These are phyloP conservation scores for Acipenser oxyrinchus DNA, from an alignment of 2,797 vertebrate species.

Conservation along the genomic window DNA sequence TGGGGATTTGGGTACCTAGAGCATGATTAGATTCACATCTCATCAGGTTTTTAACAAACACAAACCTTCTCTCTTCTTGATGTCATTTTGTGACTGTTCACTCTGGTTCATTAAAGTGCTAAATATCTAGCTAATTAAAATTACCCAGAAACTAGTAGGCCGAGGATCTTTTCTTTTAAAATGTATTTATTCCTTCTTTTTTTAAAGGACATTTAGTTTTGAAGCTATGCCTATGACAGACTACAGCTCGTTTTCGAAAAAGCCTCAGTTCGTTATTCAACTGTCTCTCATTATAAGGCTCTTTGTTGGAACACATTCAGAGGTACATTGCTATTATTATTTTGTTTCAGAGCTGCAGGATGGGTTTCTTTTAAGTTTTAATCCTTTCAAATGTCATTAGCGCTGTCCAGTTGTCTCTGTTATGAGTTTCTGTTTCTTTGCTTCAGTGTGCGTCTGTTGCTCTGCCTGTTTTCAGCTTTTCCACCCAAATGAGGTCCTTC, in stretches of 20 bases:
- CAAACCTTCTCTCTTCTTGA: neutral
- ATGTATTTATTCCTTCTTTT: slow-evolving; percentile 1
- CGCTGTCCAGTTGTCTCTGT: no score
- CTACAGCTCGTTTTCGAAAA: slow-evolving; percentile 42
- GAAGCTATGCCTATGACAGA: slow-evolving; percentile 33
- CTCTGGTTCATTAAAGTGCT: slow-evolving; percentile 11
- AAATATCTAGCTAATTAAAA: slow-evolving; percentile 2
- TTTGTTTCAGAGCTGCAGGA: slow-evolving; percentile 29
- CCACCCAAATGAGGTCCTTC: no score
- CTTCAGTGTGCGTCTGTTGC: no score
- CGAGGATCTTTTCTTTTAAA: neutral
- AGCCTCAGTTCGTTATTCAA: slow-evolving; percentile 31
- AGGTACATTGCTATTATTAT: neutral
- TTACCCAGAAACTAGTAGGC: neutral
- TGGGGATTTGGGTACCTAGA: slow-evolving; percentile 38
- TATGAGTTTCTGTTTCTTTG: no score
- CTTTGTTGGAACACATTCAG: slow-evolving; percentile 9
- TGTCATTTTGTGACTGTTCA: neutral
- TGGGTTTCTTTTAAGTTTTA: slow-evolving; percentile 17
- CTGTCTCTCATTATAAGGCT: slow-evolving; percentile 14
- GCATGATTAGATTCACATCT: slow-evolving; percentile 3
- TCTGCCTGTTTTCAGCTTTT: no score
- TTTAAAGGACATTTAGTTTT: slow-evolving; percentile 31
- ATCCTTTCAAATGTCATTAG: no score
- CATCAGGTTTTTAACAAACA: slow-evolving; percentile 2